Evolutionary conservation across 2,888 invertebrate species (phyloP).

Genomic region (Hylaea fasciaria): DNA sequence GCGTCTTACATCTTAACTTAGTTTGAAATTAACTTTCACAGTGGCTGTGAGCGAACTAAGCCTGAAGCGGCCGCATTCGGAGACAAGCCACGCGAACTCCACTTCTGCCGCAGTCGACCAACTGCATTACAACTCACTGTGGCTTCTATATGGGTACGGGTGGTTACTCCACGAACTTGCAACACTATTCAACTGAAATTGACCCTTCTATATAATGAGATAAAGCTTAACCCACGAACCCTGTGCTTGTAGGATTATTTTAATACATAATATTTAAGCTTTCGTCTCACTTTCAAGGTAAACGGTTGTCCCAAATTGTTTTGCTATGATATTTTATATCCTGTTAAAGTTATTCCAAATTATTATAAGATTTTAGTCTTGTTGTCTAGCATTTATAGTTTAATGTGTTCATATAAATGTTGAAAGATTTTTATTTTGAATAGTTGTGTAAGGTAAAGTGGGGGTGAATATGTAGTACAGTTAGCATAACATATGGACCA

Average conservation of each 20-base stretch:
- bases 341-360: slow-evolving; percentile 33
- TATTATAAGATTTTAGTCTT: slow-evolving; percentile 19
- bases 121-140: slow-evolving; percentile 51
- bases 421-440: slow-evolving; percentile 29
- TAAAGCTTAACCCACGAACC: slow-evolving; percentile 19
- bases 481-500: too few relatives aligned
- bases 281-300: slow-evolving; percentile 75
- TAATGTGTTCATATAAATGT: slow-evolving; percentile 54
- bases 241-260: slow-evolving; percentile 21
- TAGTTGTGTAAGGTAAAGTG: too few relatives aligned
- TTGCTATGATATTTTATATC: slow-evolving; percentile 55
- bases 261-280: slow-evolving; percentile 44
- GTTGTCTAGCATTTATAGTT: slow-evolving; percentile 41
- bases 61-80: slow-evolving; percentile 71
- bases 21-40: slow-evolving; percentile 46
- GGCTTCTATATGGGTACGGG: slow-evolving; percentile 54
- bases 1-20: slow-evolving; percentile 20
- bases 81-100: slow-evolving; percentile 67
- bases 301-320: slow-evolving; percentile 65
- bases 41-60: slow-evolving; percentile 80
- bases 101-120: slow-evolving; percentile 42
- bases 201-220: slow-evolving; percentile 8
- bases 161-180: slow-evolving; percentile 57
- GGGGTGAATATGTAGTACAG: too few relatives aligned
- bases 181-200: slow-evolving; percentile 19